Conservation (phyloP, 2,113 vertebrate species). For the Rhabdornis inornatus region DNA sequence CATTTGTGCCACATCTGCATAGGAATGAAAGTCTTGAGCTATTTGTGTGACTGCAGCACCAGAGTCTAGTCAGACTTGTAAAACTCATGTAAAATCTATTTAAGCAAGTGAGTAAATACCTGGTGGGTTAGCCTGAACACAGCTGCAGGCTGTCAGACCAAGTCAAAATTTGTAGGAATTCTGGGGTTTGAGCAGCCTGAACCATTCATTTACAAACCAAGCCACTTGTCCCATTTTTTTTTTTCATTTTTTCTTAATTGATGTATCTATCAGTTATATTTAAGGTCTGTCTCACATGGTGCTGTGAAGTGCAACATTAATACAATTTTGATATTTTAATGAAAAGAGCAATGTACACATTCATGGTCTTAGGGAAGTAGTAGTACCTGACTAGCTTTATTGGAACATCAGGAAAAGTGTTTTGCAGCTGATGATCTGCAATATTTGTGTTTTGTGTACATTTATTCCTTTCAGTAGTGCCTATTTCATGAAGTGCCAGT, state of each 20-base stretch:
- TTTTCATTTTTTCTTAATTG: not conserved
- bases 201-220: not conserved
- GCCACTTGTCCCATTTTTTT: not conserved
- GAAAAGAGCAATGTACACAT: not conserved
- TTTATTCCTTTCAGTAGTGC: not conserved
- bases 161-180: not conserved
- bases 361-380: not conserved
- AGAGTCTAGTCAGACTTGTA: not conserved
- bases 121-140: not conserved
- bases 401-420: not conserved
- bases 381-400: not conserved
- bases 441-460: not conserved
- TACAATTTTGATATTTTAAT: not conserved
- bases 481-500: not conserved
- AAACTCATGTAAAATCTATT: not conserved
- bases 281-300: not conserved
- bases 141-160: not conserved
- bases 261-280: not conserved
- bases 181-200: not conserved
- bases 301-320: not conserved
- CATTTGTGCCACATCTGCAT: not conserved
- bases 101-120: not conserved
- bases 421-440: slow-evolving; percentile 3
- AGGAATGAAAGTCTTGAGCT: not conserved
- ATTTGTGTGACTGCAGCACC: not conserved